Conservation (phyloP, 2,113 vertebrate species). For the Anser cygnoides region DNA sequence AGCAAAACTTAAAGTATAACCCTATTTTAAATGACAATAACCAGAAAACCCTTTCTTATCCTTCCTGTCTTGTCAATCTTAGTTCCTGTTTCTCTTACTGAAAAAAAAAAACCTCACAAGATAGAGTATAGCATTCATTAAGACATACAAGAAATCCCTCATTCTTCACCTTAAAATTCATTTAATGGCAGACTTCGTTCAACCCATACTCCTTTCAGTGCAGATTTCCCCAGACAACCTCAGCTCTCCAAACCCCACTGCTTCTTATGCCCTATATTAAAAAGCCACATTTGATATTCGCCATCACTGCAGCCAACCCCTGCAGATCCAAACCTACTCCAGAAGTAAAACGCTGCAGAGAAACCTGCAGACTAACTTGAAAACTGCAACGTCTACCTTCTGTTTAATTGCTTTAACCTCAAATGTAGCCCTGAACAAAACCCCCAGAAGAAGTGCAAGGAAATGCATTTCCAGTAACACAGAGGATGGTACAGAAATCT, state of each 20-base stretch:
- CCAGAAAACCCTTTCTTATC: neutral
- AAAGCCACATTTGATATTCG: neutral
- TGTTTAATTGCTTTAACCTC: neutral
- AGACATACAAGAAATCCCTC: neutral
- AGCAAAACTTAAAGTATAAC: neutral
- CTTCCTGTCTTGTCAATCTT: neutral
- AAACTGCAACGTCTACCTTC: neutral
- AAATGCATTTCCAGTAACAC: neutral
- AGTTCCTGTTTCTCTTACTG: neutral
- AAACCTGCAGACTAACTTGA: neutral
- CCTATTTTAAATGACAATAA: neutral
- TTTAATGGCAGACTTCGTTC: neutral
- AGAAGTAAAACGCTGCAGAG: rapidly evolving
- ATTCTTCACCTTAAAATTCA: neutral
- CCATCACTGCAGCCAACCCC: neutral
- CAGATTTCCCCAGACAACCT: neutral
- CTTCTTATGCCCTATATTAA: rapidly evolving
- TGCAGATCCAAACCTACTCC: neutral
- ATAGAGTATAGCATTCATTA: neutral
- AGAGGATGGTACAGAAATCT: neutral
- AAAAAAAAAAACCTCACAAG: neutral
- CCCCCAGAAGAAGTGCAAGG: neutral
- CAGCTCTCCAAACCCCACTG: neutral
- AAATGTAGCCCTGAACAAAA: neutral
- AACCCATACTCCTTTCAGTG: neutral